A percentile compares a stretch with the other conserved stretches of the same genome.
phyloP scores from a whole-genome alignment of 2,113 vertebrate species.

The Tetrao urogallus region DNA sequence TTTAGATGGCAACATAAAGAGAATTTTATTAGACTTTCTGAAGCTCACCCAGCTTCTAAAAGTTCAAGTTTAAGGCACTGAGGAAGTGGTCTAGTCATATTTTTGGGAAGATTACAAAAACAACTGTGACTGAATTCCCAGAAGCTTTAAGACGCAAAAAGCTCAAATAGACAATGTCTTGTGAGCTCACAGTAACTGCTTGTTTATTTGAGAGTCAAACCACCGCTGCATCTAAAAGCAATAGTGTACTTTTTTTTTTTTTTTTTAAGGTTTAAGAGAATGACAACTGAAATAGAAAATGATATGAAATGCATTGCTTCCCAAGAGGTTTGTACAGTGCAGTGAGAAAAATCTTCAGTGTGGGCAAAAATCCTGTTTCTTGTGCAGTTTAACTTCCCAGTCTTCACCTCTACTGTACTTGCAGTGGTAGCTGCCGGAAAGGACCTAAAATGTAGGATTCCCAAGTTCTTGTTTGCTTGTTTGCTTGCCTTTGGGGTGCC shows the following conservation, averaged over 20 bases:
- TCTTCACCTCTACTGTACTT: not conserved
- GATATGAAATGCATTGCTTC: not conserved
- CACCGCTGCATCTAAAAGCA: not conserved
- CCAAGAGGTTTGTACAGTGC: not conserved
- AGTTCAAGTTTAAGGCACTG: conserved; percentile 20
- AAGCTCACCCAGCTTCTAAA: conserved; percentile 11
- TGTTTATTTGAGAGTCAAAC: conserved; percentile 25
- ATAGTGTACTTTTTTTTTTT: not conserved
- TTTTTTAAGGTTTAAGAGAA: not conserved
- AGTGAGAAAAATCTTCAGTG: not conserved
- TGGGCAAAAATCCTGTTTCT: not conserved
- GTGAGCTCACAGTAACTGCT: not conserved
- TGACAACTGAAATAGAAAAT: not conserved
- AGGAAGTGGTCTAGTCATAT: conserved; percentile 43
- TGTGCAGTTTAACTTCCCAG: not conserved
- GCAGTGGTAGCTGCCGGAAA: not conserved
- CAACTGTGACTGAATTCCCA: conserved; percentile 46
- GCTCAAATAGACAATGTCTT: conserved; percentile 8
- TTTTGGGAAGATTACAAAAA: conserved; percentile 42
- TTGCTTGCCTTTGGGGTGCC: rapidly evolving
- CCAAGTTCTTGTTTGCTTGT: not conserved
- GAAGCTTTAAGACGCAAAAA: not conserved
- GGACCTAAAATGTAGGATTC: not conserved
- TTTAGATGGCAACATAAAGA: not conserved
- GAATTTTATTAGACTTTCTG: not conserved